Evolutionary conservation across 1,140 invertebrate species (phyloP), one percentile per base, ranked within the genome.

Genomic region (Papilio xuthus): DNA sequence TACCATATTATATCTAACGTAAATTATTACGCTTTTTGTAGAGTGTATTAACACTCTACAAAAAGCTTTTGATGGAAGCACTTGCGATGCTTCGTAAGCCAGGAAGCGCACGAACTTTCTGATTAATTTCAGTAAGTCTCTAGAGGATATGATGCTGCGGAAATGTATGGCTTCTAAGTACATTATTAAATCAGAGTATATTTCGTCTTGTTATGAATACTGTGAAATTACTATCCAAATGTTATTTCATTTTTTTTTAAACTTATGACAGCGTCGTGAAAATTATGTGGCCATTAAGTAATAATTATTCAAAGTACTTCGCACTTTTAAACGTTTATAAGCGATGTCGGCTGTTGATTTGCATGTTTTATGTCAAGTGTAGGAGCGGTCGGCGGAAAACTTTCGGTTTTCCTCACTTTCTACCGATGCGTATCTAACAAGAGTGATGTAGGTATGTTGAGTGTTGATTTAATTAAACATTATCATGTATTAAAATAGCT

Each of bases 361-460:
- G 13, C 60, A 63, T 63, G 60, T 63, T 63, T 63, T 63, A 28
- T 67, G 60, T 67, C 60, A 67, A 67, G 26, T 28, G 20, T 26
- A 4, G 0, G 56, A 60, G 23, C 56, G 56, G 23, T 60, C 60
- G 60, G 13, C 60, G 60, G 60, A 12, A 67, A 67, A 67, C 60
- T 67, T 67, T 67, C 60, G 60, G 60, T 67, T 67, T 67, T 67
- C 60, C 60, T 67, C 60, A 67, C 60, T 67, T 67, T 67, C 60
- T 32, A 67, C 60, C 60, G 60, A 67, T 67, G 60, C 60, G 60
- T 67, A 67, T 32, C 60, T 67, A 26, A 67, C 23, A 28, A 10
- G 18, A 53, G 18, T 67, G 26, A 32, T 28, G 10, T 67, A 37
- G 32, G 32, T 37, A 67, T 18, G 56, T 26, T 26, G 23, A 32